Evolutionary conservation across 2,797 vertebrate species (phyloP), one percentile per base, ranked within the genome.

Genomic region (Diceros bicornis): DNA sequence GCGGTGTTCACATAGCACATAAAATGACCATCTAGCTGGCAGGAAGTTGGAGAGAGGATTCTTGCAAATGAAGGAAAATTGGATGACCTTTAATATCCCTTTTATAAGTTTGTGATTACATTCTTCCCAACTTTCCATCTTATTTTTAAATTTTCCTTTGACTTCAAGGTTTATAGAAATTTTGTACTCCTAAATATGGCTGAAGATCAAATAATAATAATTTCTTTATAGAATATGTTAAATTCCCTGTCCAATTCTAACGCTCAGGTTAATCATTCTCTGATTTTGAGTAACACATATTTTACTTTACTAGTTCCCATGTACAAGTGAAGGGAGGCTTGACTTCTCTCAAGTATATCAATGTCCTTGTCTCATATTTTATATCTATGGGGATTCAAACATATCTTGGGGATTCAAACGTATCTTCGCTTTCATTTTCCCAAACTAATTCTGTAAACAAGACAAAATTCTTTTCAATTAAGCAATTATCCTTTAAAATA

Each of bases 131-230:
- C 5, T 79, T 84, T 41, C 25, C 66, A 88, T 32, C 20, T 92
- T 37, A 71, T 85, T 69, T 68, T 77, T 44, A 41, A 81, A 7
- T 81, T 82, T 91, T 91, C 18, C 75, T 75, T 84, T 89, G 41
- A 78, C 20, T 89, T 93, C 61, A 64, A 4, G n/a, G 16, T 41
- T 91, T 66, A 55, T 50, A 11, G 47, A 86, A 92, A 87, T 16
- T 55, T 25, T 83, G 7, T 89, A 71, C 6, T 96, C 23, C 50
- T 44, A 91, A 85, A 41, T 68, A 82, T 21, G 14, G n/a, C 44
- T 89, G 94, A 94, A 77, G 11, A 74, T 88, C 25, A 91, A 94
- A 84, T 81, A 83, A 61, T 25, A 52, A 61, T 25, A 47, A 89
- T 29, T 69, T 82, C 11, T 50, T 20, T 71, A 88, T 1, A 78